Percentiles rank a stretch among this genome's conserved stretches.
Conservation (phyloP, 2,797 vertebrate genomes). For the Gobionotothen gibberifrons region DNA sequence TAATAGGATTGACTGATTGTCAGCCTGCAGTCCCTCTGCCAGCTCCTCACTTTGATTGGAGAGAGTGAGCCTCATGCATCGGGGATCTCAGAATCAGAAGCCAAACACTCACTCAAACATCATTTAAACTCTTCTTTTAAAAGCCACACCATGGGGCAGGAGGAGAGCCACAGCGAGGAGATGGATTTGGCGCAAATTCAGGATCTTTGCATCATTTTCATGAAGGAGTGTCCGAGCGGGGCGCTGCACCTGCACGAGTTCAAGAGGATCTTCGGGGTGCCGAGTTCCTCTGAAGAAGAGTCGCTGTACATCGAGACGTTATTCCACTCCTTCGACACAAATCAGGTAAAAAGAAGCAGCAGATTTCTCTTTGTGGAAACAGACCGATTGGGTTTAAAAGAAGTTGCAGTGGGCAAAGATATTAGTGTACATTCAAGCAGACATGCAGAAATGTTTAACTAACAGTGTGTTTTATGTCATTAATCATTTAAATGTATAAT, state of each 20-base stretch:
- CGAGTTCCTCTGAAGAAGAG: constrained; percentile 66
- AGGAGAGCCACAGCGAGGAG: constrained; percentile 55
- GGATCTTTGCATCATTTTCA: constrained; percentile 74
- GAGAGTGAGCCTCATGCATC: neutral
- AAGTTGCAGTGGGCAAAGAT: too few species aligned
- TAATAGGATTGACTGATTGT: constrained; percentile 14
- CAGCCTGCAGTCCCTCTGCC: too few species aligned
- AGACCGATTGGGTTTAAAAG: too few species aligned
- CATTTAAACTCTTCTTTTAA: neutral
- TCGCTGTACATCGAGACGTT: constrained; percentile 72
- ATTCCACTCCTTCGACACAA: constrained; percentile 77
- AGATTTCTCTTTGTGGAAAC: neutral
- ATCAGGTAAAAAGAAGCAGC: constrained; percentile 41
- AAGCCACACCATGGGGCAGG: constrained; percentile 62
- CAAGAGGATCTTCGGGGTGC: constrained; percentile 77
- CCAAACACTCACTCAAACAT: neutral
- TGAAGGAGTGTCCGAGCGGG: constrained; percentile 80
- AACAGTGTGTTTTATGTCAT: too few species aligned
- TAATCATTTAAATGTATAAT: too few species aligned
- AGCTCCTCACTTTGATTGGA: constrained; percentile 23
- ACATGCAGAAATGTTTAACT: too few species aligned
- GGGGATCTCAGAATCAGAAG: neutral
- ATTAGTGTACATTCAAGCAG: too few species aligned
- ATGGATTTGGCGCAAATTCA: constrained; percentile 71
- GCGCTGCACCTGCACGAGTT: constrained; percentile 77